Evolutionary conservation across 2,113 vertebrate species (phyloP).

Genomic region (Brachyhypopomus gauderio): DNA sequence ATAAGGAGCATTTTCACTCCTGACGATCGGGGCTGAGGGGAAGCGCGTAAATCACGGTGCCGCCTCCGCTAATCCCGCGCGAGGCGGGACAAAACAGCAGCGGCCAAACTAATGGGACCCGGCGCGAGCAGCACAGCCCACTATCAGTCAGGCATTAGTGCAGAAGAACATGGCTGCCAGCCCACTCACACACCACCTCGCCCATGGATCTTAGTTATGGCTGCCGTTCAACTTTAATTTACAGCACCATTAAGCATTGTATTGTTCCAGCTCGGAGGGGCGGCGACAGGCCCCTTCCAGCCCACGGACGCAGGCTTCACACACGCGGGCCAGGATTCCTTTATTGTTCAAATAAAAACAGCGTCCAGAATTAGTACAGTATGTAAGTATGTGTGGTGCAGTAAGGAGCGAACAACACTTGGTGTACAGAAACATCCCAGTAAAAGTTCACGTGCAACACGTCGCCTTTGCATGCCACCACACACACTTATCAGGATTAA

Average conservation of each 20-base stretch:
- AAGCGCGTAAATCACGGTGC: conserved; percentile 27
- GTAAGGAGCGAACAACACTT: not conserved
- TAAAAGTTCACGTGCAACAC: conserved; percentile 2
- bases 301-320: not conserved
- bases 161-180: conserved; percentile 37
- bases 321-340: not conserved
- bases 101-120: conserved; percentile 41
- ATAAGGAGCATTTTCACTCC: conserved; percentile 3
- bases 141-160: conserved; percentile 55
- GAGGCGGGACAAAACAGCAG: conserved; percentile 33
- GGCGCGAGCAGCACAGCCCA: not conserved
- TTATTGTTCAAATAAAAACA: conserved; percentile 12
- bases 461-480: not conserved
- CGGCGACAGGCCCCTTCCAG: conserved; percentile 11
- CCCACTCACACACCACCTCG: conserved; percentile 28
- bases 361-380: not conserved
- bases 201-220: conserved; percentile 57
- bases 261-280: conserved; percentile 33
- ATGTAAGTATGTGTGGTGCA: not conserved
- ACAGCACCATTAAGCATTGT: conserved; percentile 54
- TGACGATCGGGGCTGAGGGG: conserved; percentile 1
- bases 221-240: conserved; percentile 53
- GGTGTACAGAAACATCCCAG: conserved; percentile 15
- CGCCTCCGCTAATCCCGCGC: conserved; percentile 40
- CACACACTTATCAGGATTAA: conserved; percentile 18